phyloP scores from a whole-genome alignment of 2,797 vertebrate genomes.

The Argya squamiceps region DNA sequence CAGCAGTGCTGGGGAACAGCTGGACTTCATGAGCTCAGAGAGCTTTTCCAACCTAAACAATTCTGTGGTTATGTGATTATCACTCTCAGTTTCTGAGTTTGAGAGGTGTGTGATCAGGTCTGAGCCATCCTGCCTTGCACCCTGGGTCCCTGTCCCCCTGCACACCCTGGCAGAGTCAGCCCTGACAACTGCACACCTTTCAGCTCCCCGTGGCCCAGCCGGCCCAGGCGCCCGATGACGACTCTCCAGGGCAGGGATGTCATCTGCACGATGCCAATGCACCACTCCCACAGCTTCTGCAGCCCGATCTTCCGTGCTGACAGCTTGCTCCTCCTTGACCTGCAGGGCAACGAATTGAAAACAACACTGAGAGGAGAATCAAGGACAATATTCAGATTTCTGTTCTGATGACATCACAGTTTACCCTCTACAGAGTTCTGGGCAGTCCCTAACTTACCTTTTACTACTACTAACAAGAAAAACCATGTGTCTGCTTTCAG shows the following conservation, averaged over 20 bases:
- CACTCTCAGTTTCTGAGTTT: not conserved
- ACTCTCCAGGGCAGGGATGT: slow-evolving; percentile 97
- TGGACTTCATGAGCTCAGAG: not conserved
- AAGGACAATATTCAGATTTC: not conserved
- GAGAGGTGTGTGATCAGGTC: not conserved
- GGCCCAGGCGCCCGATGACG: slow-evolving; percentile 93
- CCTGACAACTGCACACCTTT: slow-evolving; percentile 81
- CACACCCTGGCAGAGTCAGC: not conserved
- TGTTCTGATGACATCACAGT: not conserved
- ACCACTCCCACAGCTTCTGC: slow-evolving; percentile 98
- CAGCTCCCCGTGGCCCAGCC: slow-evolving; percentile 93
- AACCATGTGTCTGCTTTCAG: not conserved
- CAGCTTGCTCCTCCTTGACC: slow-evolving; percentile 89
- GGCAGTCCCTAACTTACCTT: not conserved
- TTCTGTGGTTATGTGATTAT: not conserved
- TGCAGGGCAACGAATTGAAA: slow-evolving; percentile 41
- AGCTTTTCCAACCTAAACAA: not conserved
- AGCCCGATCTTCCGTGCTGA: slow-evolving; percentile 93
- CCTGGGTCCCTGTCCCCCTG: accelerated
- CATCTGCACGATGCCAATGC: slow-evolving; percentile 94
- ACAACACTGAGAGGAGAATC: not conserved
- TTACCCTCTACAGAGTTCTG: not conserved
- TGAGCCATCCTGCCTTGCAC: not conserved
- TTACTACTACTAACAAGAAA: not conserved
- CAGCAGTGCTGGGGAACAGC: not conserved